These are phyloP conservation scores for Acanthaster planci DNA, from an alignment of 35 echinoderm and acorn worm genomes.

Conservation along the genomic window DNA sequence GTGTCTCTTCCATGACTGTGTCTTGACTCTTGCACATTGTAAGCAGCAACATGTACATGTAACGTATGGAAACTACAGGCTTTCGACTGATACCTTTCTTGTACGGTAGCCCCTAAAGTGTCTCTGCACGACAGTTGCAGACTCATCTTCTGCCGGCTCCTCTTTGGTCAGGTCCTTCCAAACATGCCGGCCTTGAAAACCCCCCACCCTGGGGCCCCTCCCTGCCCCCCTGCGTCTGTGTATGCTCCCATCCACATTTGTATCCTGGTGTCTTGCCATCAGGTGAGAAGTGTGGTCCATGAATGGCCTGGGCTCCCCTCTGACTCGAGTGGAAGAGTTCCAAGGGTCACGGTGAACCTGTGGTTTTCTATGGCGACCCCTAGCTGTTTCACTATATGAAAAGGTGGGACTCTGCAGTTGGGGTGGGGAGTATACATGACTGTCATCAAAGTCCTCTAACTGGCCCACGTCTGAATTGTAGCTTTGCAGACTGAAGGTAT, in stretches of 20 bases:
- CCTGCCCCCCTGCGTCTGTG: too few species aligned
- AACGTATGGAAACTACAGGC: too few species aligned
- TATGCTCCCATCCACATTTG: too few species aligned
- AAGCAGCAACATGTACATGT: too few species aligned
- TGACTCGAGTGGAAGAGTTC: conserved; percentile 10
- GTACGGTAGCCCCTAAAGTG: background rate
- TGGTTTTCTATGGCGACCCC: background rate
- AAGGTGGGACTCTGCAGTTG: background rate
- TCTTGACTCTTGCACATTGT: too few species aligned
- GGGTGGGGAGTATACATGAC: background rate
- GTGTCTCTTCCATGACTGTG: too few species aligned
- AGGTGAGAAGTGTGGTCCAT: background rate
- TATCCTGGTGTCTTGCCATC: background rate
- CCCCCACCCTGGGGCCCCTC: too few species aligned
- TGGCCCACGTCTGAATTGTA: background rate
- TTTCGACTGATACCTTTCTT: background rate
- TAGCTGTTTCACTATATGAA: background rate
- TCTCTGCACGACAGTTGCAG: background rate
- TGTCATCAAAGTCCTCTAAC: background rate
- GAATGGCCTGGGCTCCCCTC: background rate
- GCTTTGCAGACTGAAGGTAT: background rate
- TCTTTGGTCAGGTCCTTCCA: background rate
- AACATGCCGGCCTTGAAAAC: background rate
- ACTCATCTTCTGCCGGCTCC: background rate
- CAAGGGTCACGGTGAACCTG: background rate